Evolutionary conservation across 1,140 invertebrate species (phyloP).

Genomic region (Chrysopa pallens): DNA sequence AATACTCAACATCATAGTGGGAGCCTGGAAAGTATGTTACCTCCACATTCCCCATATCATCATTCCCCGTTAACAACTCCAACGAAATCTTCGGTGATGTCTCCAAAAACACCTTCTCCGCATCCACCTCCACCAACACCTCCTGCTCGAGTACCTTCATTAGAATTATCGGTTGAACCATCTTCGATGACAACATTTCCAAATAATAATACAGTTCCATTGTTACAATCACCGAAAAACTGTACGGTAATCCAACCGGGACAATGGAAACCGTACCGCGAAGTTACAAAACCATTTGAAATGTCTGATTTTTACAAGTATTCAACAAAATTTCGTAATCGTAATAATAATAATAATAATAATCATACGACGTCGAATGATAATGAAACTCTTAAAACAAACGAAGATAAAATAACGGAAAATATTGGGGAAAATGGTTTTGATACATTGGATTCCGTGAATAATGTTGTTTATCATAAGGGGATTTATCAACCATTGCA

Average conservation of each 20-base stretch:
- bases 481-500: constrained; percentile 8
- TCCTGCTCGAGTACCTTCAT: constrained; percentile 8
- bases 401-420: neutral
- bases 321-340: constrained; percentile 75
- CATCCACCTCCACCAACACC: constrained; percentile 9
- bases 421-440: neutral
- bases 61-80: constrained; percentile 1
- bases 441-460: neutral
- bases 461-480: constrained; percentile 6
- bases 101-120: constrained; percentile 2
- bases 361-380: constrained; percentile 3
- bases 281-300: constrained; percentile 90
- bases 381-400: neutral
- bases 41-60: constrained; percentile 3
- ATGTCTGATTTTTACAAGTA: constrained; percentile 97
- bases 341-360: constrained; percentile 19
- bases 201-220: constrained; percentile 26
- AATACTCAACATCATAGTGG: constrained; percentile 12
- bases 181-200: constrained; percentile 8
- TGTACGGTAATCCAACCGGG: constrained; percentile 70
- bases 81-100: constrained; percentile 1
- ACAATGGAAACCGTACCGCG: constrained; percentile 78
- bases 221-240: constrained; percentile 55
- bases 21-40: neutral
- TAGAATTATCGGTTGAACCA: constrained; percentile 11